A percentile compares a stretch with the other conserved stretches of the same genome.
These are phyloP conservation scores for Martes martes DNA, from an alignment of 2,113 vertebrate species.

Conservation along the genomic window DNA sequence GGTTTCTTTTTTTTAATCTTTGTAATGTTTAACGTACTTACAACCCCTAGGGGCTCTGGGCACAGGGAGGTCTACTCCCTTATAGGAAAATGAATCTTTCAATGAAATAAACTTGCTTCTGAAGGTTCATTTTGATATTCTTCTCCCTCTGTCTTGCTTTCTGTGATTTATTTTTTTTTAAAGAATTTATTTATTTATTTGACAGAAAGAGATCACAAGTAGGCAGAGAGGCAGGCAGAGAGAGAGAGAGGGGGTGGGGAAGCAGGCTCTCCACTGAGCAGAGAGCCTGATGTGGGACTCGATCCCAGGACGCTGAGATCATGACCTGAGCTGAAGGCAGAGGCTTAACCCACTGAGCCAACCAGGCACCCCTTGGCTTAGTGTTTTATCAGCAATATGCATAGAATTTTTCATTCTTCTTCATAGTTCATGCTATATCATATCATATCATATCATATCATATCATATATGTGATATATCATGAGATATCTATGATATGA, in stretches of 20 bases:
- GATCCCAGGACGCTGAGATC: too few species aligned
- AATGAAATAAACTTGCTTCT: background rate
- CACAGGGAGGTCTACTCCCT: background rate
- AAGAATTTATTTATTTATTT: too few species aligned
- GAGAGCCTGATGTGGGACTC: too few species aligned
- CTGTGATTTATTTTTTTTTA: background rate
- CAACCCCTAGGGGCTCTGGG: background rate
- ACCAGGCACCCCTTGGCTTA: background rate
- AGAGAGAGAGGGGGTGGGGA: too few species aligned
- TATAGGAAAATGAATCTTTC: background rate
- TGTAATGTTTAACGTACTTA: conserved; percentile 1
- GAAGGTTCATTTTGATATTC: background rate
- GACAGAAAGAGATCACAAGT: too few species aligned
- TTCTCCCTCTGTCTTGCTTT: background rate
- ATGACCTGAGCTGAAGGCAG: too few species aligned
- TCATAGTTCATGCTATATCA: background rate
- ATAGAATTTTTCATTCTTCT: background rate
- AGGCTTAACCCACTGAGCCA: too few species aligned
- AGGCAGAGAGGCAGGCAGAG: too few species aligned
- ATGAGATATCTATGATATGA: background rate
- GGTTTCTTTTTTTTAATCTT: background rate
- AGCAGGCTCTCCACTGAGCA: too few species aligned
- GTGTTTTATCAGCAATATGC: background rate
- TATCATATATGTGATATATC: background rate
- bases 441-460: background rate